Base-by-base conservation (phyloP, 2,888 invertebrate genomes). In the Petrolisthes manimaculis region DNA sequence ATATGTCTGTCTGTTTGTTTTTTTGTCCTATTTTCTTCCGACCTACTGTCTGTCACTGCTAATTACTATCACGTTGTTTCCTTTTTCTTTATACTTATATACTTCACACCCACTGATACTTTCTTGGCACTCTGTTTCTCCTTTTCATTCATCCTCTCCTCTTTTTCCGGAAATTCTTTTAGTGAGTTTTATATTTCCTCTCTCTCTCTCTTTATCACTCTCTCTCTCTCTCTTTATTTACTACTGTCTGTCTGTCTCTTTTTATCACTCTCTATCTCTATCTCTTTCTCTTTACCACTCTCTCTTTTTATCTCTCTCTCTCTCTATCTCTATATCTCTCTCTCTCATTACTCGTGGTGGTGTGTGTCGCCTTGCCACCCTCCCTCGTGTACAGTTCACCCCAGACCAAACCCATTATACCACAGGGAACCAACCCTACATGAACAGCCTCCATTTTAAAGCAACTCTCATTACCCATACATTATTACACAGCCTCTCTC, bases 321-420 rank as follows among this genome's bases (percentile, higher is more conserved):
- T 21, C 77, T 37, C 24, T 37, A 5, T 5, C 51, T 77, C 37
- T 37, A 3, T n/a, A 0, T 74, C 21, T 24, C n/a, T 21, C 74
- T 74, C 12, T n/a, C 74, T 74, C 21, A 37, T n/a, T n/a, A 54
- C 18, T 8, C 18, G 78, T 78, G 78, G 78, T 55, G 53, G n/a
- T 8, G 78, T 78, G 53, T 54, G 53, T 78, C 78, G 55, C 78
- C 55, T 78, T 78, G 54, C n/a, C n/a, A n/a, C n/a, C n/a, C n/a
- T n/a, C n/a, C n/a, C n/a, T n/a, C n/a, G n/a, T n/a, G n/a, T n/a
- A n/a, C n/a, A n/a, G n/a, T n/a, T n/a, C n/a, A n/a, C n/a, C n/a
- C n/a, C n/a, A n/a, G n/a, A n/a, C n/a, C n/a, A n/a, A n/a, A n/a
- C n/a, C n/a, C n/a, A n/a, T n/a, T n/a, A n/a, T n/a, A n/a, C n/a